Evolutionary conservation across 2,113 vertebrate species (phyloP), one percentile per base, ranked within the genome.

Genomic region (Lates calcarifer): DNA sequence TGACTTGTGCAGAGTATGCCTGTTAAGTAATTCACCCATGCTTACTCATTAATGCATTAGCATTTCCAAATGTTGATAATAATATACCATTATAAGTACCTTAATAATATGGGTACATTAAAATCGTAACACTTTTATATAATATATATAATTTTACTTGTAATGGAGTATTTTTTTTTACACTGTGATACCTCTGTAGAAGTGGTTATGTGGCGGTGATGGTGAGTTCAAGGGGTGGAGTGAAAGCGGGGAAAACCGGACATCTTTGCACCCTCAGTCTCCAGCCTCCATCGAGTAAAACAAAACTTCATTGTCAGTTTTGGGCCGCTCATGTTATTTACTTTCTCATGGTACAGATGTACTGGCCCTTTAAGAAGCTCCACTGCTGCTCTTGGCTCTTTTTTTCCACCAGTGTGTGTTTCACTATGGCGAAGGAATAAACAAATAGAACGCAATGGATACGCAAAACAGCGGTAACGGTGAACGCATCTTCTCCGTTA

Each of bases 361-460:
- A 69, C 91, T 94, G 93, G 13, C 89, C 82, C 94, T 95, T 95
- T 95, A 95, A 95, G 94, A 86, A 62, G 65, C 82, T 77, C 76
- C 61, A 47, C 64, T 41, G 45, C 78, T 75, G 68, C 78, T 63
- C 73, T 81, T 65, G 0, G 64, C 28, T 24, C 47, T 56, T 24
- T 53, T 70, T 72, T 69, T 78, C 63, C 76, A 24, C 67, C 66
- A 49, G 37, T 66, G 79, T 47, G 82, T 91, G 71, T 90, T 90
- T 89, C 91, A 89, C 90, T 87, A 91, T 92, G 94, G 88, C 87
- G 93, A 90, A 89, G 64, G 76, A 24, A 82, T 83, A 93, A 94
- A 92, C 90, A 92, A 92, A 87, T 31, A 80, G 61, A 82, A 61
- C 29, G 56, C 49, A 28, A 56, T 41, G 71, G 69, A 24, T 2